phyloP scores from a whole-genome alignment of 2,888 invertebrate genomes.

The Pardosa pseudoannulata region DNA sequence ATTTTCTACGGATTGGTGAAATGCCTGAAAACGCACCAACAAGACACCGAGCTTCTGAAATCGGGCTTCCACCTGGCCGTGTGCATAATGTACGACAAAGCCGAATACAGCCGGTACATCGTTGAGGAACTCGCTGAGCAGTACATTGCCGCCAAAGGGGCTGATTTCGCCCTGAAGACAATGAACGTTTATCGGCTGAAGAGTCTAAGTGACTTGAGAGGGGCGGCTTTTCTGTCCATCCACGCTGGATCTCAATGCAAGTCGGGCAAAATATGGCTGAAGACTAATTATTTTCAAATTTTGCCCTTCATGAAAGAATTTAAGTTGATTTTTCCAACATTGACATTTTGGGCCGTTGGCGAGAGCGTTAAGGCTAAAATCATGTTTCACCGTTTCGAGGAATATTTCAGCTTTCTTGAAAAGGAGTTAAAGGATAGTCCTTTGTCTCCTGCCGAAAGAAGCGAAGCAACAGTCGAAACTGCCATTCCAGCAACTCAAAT shows the following conservation, averaged over 20 bases:
- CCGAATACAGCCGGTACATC: neutral
- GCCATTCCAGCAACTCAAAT: too few relatives aligned
- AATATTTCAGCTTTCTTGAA: neutral
- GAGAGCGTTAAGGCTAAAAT: slow-evolving; percentile 4
- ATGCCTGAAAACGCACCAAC: slow-evolving; percentile 15
- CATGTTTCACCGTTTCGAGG: slow-evolving; percentile 22
- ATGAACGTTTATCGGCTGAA: neutral
- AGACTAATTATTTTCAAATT: neutral
- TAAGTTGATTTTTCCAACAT: neutral
- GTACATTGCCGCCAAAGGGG: slow-evolving; percentile 1
- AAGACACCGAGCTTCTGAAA: slow-evolving; percentile 17
- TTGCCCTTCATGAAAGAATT: slow-evolving; percentile 4
- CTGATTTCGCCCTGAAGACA: neutral
- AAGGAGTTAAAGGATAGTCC: neutral
- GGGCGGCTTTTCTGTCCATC: slow-evolving; percentile 35
- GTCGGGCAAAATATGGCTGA: slow-evolving; percentile 14
- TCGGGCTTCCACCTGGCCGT: slow-evolving; percentile 26
- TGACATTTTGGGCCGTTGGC: slow-evolving; percentile 11
- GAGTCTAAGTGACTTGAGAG: neutral
- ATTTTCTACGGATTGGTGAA: slow-evolving; percentile 22
- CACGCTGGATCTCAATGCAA: slow-evolving; percentile 16
- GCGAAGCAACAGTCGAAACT: neutral
- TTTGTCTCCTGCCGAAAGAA: neutral
- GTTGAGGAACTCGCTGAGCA: slow-evolving; percentile 13
- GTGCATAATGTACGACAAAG: slow-evolving; percentile 34